These are phyloP conservation scores for Drosophila guanche DNA, from an alignment of 1,140 invertebrate species.

Conservation along the genomic window DNA sequence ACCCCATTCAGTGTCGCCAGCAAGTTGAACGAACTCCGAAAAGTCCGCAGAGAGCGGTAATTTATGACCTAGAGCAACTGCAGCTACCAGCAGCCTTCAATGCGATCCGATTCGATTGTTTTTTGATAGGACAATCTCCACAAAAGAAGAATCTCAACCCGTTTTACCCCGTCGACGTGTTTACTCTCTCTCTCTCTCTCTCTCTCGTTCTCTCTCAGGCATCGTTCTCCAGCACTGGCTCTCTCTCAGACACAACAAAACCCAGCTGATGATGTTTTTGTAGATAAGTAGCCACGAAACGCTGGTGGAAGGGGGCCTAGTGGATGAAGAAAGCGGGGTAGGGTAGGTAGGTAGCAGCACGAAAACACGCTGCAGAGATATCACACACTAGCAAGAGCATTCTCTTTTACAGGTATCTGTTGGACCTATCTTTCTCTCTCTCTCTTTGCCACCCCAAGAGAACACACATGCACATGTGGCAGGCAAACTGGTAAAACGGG, in stretches of 20 bases:
- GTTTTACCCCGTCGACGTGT: slow-evolving; percentile 39
- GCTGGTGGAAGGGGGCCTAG: too few species aligned
- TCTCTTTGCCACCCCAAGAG: not conserved
- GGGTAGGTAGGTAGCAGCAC: slow-evolving; percentile 51
- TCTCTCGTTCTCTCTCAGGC: slow-evolving; percentile 18
- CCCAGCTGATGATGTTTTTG: slow-evolving; percentile 76
- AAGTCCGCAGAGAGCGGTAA: slow-evolving; percentile 36
- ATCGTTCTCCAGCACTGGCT: slow-evolving; percentile 3
- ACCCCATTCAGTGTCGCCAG: slow-evolving; percentile 22
- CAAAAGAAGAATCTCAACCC: slow-evolving; percentile 41
- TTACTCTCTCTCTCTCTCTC: slow-evolving; percentile 27
- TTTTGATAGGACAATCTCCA: slow-evolving; percentile 44
- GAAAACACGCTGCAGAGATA: slow-evolving; percentile 40
- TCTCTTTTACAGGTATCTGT: slow-evolving; percentile 40
- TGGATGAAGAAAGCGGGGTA: slow-evolving; percentile 39
- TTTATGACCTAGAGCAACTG: slow-evolving; percentile 71
- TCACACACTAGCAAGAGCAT: slow-evolving; percentile 8
- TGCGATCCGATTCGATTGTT: slow-evolving; percentile 39
- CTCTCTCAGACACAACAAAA: slow-evolving; percentile 68
- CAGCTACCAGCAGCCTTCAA: slow-evolving; percentile 37
- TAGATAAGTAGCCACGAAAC: slow-evolving; percentile 46
- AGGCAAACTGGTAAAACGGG: slow-evolving; percentile 68
- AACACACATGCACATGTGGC: slow-evolving; percentile 26
- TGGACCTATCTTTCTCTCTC: not conserved
- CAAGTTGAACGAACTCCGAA: slow-evolving; percentile 67